Evolutionary conservation across 1,140 invertebrate species (phyloP), one percentile per base, ranked within the genome.

Genomic region (Amyelois transitella): DNA sequence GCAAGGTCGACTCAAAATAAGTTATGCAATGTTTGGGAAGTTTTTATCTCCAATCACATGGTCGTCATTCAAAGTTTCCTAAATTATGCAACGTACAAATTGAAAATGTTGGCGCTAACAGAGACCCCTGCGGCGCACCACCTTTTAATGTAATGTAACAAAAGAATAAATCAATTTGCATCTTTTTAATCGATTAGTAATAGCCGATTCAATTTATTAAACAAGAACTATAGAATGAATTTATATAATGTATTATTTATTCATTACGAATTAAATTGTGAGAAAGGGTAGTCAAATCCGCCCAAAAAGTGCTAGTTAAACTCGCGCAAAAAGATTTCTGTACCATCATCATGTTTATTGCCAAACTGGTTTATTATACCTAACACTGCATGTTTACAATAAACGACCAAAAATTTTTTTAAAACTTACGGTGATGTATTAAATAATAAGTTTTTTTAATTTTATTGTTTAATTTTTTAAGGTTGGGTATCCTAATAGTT

Each of bases 41-140:
- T 62, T n/a, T 53, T 71, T 73, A 77, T 78, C 73, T 75, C 43
- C 56, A 66, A 78, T 78, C 71, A 63, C 51, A 54, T 66, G 57
- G 58, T 63, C 62, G 54, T 74, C 72, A 71, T 75, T 71, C 69
- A 77, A 74, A 78, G 66, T 80, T 78, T 75, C 63, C 67, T 66
- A 75, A 72, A 72, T 83, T 83, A 81, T 77, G 77, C 76, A 83
- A 83, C 53, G 55, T 67, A 77, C 74, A 77, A 81, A 81, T 81
- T 83, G 70, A 78, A 81, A 74, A 74, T 62, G 64, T 71, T 72
- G 69, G 70, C 59, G 66, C 62, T 64, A 62, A 72, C 64, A 67
- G 38, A 47, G 69, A 75, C 77, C 70, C 80, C 80, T 62, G 77
- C 64, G 47, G 76, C 54, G 43, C 64, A 43, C 65, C 62, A 67